Evolutionary conservation across 2,113 vertebrate genomes (phyloP), one percentile per base, ranked within the genome.

Genomic region (Tragulus kanchil): DNA sequence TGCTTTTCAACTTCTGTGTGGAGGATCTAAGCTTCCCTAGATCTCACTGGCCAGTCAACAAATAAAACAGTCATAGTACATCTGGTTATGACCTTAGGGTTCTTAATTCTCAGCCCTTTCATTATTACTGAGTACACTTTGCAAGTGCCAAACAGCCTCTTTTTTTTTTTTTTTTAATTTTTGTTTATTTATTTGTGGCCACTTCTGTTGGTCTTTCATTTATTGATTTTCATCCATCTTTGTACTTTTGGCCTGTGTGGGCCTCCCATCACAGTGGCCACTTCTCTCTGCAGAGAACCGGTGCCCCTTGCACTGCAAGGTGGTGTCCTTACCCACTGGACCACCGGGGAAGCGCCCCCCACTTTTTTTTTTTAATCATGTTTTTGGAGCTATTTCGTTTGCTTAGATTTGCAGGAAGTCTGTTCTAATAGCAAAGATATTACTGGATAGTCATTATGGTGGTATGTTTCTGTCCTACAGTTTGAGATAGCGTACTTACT

Each of bases 341-440:
- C 36, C 36, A 36, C 36, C 36, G 36, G 36, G 36, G 36, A 36
- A 36, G 36, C 2, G 36, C 36, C 36, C 36, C 36, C 36, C 36
- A 36, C 36, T 36, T 36, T 36, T 36, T 31, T 67, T 65, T 78
- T 19, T 52, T 11, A 92, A n/a, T 90, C 10, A 65, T 71, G 11
- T 64, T 75, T 96, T 96, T 93, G 50, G 85, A 48, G 28, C 28
- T 65, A 45, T 89, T 78, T 94, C 13, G 62, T 85, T 90, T 77
- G 15, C 56, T 82, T 19, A 92, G 78, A 79, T 71, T 89, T 85
- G 82, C 2, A 89, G 54, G 62, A 92, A 31, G 25, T 93, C 56
- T 67, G 8, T 92, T 84, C 25, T 67, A 77, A 79, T 59, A 85
- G 14, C 56, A 25, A 58, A 52, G 77, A n/a, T 79, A 23, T 50